phyloP scores from a whole-genome alignment of 2,113 vertebrate genomes.

The Natator depressus region DNA sequence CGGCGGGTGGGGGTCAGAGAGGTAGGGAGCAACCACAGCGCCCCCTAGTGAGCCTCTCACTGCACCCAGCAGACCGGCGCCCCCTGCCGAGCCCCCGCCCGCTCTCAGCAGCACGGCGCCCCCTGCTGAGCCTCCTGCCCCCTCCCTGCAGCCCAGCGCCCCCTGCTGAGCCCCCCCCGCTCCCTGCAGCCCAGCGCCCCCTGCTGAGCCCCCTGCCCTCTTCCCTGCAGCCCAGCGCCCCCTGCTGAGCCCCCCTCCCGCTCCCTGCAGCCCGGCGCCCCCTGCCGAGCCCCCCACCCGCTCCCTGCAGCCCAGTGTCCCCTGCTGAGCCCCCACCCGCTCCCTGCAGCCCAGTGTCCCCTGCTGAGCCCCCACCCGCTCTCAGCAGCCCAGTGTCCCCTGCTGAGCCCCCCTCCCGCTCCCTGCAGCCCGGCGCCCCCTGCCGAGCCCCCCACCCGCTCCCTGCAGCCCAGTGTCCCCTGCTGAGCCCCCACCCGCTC shows the following conservation, averaged over 20 bases:
- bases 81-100: background rate
- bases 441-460: too few relatives aligned
- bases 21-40: background rate
- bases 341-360: too few relatives aligned
- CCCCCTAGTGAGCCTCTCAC: background rate
- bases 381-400: background rate
- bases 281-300: too few relatives aligned
- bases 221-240: background rate
- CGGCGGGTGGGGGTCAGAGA: background rate
- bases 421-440: too few relatives aligned
- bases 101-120: too few relatives aligned
- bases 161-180: background rate
- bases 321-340: too few relatives aligned
- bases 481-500: background rate
- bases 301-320: too few relatives aligned
- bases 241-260: background rate
- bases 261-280: too few relatives aligned
- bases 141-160: background rate
- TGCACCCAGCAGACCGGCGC: background rate
- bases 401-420: too few relatives aligned
- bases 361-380: background rate
- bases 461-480: background rate
- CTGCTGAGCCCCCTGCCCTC: background rate
- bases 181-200: background rate
- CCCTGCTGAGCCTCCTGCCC: background rate